Percentiles rank a stretch among this genome's conserved stretches.
phyloP scores from a whole-genome alignment of 2,113 vertebrate species.

The Montifringilla adamsi region DNA sequence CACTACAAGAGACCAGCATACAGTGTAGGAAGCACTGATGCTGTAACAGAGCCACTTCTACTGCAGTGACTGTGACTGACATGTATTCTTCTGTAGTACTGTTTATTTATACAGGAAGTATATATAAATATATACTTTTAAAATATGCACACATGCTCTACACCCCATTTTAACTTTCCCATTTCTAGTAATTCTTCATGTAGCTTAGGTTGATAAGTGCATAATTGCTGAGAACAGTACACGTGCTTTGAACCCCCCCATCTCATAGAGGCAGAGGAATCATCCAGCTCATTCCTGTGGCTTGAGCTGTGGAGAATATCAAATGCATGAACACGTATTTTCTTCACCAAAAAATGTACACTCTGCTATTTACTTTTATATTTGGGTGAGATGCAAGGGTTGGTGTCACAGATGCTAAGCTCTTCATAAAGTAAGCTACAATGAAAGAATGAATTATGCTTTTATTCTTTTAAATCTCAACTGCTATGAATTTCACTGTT shows the following conservation, averaged over 20 bases:
- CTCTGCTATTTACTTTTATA: not conserved
- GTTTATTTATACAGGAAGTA: not conserved
- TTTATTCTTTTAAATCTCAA: not conserved
- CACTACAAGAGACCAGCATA: not conserved
- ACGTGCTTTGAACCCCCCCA: not conserved
- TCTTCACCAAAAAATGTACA: not conserved
- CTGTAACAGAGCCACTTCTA: not conserved
- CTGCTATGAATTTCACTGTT: not conserved
- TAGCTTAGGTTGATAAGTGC: fast-evolving
- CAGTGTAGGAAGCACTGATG: not conserved
- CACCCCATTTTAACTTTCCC: not conserved
- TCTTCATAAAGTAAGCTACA: not conserved
- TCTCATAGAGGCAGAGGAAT: not conserved
- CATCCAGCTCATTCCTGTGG: not conserved
- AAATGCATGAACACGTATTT: fast-evolving
- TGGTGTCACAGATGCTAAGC: not conserved
- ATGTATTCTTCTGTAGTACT: not conserved
- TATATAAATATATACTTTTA: not conserved
- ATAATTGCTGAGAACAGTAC: not conserved
- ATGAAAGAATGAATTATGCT: not conserved
- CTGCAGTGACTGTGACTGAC: not conserved
- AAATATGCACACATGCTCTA: not conserved
- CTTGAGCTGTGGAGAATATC: not conserved
- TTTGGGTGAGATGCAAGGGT: not conserved
- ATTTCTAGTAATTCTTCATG: not conserved